Evolutionary conservation across 2,113 vertebrate genomes (phyloP).

Genomic region (Zeus faber): DNA sequence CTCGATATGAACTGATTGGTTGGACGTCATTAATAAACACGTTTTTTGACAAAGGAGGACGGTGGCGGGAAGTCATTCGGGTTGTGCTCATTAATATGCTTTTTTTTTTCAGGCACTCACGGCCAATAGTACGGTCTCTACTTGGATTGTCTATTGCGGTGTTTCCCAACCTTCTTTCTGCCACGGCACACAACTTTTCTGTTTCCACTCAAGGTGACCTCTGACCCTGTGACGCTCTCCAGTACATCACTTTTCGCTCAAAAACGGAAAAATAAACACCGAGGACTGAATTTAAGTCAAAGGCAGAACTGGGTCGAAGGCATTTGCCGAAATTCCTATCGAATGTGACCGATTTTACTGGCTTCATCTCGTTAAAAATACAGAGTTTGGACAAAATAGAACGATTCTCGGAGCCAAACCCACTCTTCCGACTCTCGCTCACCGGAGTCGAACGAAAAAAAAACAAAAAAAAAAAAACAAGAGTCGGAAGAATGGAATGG

Average conservation of each 20-base stretch:
- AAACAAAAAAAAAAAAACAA: no score
- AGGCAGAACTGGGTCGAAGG: no score
- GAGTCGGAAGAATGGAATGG: no score
- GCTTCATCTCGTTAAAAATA: constrained; percentile 8
- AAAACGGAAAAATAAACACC: no score
- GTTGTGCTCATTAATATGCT: background rate
- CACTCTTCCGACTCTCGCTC: no score
- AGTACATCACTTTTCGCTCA: background rate
- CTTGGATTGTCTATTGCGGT: no score
- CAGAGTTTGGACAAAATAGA: constrained; percentile 7
- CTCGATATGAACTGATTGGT: constrained; percentile 3
- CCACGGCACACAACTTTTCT: background rate
- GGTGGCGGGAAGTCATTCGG: background rate
- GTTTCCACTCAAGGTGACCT: background rate
- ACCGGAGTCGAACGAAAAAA: no score
- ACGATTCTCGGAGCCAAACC: no score
- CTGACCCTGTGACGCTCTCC: background rate
- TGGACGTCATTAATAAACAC: background rate
- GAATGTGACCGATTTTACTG: constrained; percentile 12
- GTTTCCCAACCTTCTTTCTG: no score
- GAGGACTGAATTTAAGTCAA: no score
- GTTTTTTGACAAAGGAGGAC: background rate
- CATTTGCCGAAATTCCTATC: no score
- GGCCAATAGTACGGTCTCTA: no score
- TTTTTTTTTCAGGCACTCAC: constrained; percentile 30